Evolutionary conservation across 35 echinoderm and acorn worm genomes (phyloP).

Genomic region (Lytechinus pictus): DNA sequence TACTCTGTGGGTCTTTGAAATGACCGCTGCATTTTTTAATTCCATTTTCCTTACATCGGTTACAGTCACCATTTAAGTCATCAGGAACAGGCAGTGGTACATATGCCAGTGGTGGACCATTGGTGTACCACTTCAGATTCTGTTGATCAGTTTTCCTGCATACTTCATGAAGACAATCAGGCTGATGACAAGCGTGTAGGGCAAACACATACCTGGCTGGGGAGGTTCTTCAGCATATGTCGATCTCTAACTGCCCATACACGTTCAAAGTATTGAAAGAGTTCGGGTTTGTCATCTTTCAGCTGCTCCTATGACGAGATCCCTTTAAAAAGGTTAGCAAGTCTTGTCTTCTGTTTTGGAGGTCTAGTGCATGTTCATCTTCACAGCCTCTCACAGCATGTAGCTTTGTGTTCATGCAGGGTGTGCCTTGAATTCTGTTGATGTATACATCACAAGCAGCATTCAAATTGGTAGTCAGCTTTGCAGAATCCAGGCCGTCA

Average conservation of each 20-base stretch:
- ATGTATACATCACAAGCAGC: too few relatives aligned
- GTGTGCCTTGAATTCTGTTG: too few relatives aligned
- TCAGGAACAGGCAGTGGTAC: not conserved
- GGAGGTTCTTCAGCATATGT: not conserved
- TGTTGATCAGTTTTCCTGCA: not conserved
- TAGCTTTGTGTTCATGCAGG: too few relatives aligned
- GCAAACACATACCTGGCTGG: not conserved
- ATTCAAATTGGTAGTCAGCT: too few relatives aligned
- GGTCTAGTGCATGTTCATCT: too few relatives aligned
- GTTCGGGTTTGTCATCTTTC: not conserved
- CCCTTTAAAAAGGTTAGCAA: not conserved
- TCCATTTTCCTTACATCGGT: not conserved
- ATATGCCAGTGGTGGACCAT: not conserved
- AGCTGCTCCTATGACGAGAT: not conserved
- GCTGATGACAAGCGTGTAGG: not conserved
- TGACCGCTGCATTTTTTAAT: constrained; percentile 3
- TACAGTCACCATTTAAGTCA: not conserved
- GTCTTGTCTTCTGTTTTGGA: not conserved
- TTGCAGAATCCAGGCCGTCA: too few relatives aligned
- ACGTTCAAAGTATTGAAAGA: not conserved
- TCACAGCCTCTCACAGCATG: too few relatives aligned
- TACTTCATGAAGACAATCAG: not conserved
- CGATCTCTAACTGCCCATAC: not conserved
- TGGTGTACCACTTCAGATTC: not conserved
- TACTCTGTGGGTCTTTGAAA: not conserved